phyloP scores from a whole-genome alignment of 1,140 invertebrate species.

The Lethocerus indicus region DNA sequence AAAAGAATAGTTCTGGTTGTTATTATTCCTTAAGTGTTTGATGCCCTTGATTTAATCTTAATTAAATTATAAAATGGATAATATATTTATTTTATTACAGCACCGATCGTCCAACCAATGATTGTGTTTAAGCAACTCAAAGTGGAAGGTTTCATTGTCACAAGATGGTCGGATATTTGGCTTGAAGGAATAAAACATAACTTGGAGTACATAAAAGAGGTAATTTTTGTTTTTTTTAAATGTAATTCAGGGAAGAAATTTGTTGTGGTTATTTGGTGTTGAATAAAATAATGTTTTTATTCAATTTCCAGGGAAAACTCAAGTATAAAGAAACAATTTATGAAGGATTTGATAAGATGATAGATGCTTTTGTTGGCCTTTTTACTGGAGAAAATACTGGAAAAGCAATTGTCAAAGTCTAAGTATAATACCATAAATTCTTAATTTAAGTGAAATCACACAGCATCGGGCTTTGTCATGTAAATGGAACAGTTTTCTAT shows the following conservation, averaged over 20 bases:
- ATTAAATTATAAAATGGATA: not conserved
- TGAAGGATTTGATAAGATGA: conserved; percentile 52
- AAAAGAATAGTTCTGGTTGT: too few species aligned
- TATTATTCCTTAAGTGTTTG: too few species aligned
- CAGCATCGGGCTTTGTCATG: too few species aligned
- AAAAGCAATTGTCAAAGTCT: conserved; percentile 38
- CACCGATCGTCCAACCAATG: conserved; percentile 21
- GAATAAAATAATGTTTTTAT: not conserved
- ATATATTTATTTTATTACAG: conserved; percentile 18
- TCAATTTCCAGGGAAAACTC: conserved; percentile 33
- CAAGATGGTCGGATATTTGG: conserved; percentile 36
- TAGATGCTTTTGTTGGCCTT: conserved; percentile 39
- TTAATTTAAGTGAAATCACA: too few species aligned
- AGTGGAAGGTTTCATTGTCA: conserved; percentile 44
- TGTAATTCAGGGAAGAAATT: not conserved
- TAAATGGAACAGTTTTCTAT: conserved; percentile 11
- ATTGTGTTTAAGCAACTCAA: conserved; percentile 32
- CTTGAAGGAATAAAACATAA: conserved; percentile 38
- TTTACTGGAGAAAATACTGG: conserved; percentile 40
- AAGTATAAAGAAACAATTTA: conserved; percentile 42
- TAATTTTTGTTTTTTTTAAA: conserved; percentile 15
- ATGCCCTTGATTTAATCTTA: too few species aligned
- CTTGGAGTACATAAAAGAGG: conserved; percentile 39
- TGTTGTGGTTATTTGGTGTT: not conserved
- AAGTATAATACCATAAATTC: too few species aligned